Percentiles rank a stretch among this genome's conserved stretches.
These are phyloP conservation scores for Sminthurides aquaticus DNA, from an alignment of 2,888 invertebrate genomes.

Conservation along the genomic window DNA sequence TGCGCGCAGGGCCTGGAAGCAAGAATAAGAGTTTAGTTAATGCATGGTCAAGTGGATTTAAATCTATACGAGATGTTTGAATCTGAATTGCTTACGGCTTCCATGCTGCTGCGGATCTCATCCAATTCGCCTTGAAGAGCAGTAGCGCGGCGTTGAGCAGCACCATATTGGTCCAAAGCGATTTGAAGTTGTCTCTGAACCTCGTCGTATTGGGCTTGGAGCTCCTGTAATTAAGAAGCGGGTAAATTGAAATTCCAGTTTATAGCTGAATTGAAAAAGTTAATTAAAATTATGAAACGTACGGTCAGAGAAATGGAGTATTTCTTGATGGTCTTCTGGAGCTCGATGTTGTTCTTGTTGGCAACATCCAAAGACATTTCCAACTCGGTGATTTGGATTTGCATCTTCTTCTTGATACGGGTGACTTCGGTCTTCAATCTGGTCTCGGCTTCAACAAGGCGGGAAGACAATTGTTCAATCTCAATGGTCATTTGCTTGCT, in stretches of 20 bases:
- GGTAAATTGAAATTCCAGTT: background rate
- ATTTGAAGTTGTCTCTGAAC: constrained; percentile 91
- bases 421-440: constrained; percentile 90
- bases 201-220: constrained; percentile 94
- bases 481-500: constrained; percentile 97
- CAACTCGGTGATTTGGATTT: constrained; percentile 93
- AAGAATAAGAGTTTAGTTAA: background rate
- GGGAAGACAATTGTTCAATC: constrained; percentile 90
- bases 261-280: no score
- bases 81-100: constrained; percentile 55
- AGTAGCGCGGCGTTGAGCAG: constrained; percentile 82
- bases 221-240: constrained; percentile 60
- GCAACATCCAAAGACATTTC: constrained; percentile 94
- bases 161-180: constrained; percentile 85
- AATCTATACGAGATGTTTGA: constrained; percentile 2
- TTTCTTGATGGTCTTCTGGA: constrained; percentile 96
- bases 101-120: constrained; percentile 86
- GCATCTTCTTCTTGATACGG: constrained; percentile 98
- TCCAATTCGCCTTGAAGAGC: constrained; percentile 88
- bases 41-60: constrained; percentile 3
- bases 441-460: constrained; percentile 92
- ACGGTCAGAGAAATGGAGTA: constrained; percentile 82
- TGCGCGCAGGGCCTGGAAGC: constrained; percentile 70
- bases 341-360: constrained; percentile 95
- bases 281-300: constrained; percentile 40